A percentile compares a stretch with the other conserved stretches of the same genome.
Evolutionary conservation across 2,888 invertebrate genomes (phyloP).

Genomic region (Hyppa rectilinea): DNA sequence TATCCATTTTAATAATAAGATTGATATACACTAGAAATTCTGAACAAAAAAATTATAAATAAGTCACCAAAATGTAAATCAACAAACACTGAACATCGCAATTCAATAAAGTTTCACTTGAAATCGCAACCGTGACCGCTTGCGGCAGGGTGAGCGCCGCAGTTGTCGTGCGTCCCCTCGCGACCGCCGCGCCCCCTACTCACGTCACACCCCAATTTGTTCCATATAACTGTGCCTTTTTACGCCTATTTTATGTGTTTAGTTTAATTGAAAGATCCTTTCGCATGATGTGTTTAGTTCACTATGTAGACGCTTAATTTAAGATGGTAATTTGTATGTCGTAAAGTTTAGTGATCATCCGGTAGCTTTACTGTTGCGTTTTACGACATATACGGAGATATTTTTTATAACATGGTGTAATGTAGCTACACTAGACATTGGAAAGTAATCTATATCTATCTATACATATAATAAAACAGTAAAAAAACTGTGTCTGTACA

Average conservation of each 20-base stretch:
- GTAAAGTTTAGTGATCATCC: conserved; percentile 59
- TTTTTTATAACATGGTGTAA: conserved; percentile 38
- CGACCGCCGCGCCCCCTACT: conserved; percentile 73
- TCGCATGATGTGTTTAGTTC: conserved; percentile 72
- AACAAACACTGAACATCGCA: conserved; percentile 64
- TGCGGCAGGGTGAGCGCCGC: conserved; percentile 69
- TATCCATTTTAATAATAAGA: too few relatives aligned
- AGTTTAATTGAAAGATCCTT: conserved; percentile 79
- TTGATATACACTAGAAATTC: too few relatives aligned
- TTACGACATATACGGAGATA: conserved; percentile 48
- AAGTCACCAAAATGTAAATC: conserved; percentile 49
- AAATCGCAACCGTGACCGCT: conserved; percentile 78
- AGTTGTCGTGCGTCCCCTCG: conserved; percentile 61
- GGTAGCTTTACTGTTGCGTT: conserved; percentile 37
- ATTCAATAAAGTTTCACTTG: conserved; percentile 74
- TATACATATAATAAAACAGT: too few relatives aligned
- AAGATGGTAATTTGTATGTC: conserved; percentile 64
- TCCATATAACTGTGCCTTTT: conserved; percentile 83
- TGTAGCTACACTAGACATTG: conserved; percentile 24
- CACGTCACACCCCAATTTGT: conserved; percentile 85
- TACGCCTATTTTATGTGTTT: conserved; percentile 81
- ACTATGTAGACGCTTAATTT: conserved; percentile 63
- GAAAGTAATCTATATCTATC: too few relatives aligned
- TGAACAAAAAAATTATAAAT: conserved; percentile 4
- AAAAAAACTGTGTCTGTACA: too few relatives aligned